Conservation (phyloP, 2,888 invertebrate species). For the Lepetodrilus schrolli region DNA sequence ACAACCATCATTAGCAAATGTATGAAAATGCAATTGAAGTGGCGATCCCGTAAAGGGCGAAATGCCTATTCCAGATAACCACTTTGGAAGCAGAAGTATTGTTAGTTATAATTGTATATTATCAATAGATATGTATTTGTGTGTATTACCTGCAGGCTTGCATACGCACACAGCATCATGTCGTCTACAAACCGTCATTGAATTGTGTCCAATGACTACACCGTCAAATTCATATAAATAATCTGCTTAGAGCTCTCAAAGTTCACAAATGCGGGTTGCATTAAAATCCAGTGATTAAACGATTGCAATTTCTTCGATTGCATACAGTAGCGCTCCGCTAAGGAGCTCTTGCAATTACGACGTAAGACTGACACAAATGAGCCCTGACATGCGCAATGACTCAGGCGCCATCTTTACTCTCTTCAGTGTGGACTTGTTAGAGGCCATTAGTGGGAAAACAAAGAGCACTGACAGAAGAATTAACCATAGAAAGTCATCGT, state of each 20-base stretch:
- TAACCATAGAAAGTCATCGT: neutral
- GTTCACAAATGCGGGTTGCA: slow-evolving; percentile 9
- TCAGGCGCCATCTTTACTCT: slow-evolving; percentile 9
- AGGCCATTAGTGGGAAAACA: neutral
- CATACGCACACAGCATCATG: too few species aligned
- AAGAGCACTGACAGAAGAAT: neutral
- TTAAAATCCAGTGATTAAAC: slow-evolving; percentile 23
- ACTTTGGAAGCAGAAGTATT: too few species aligned
- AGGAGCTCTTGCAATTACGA: slow-evolving; percentile 23
- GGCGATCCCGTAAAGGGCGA: too few species aligned
- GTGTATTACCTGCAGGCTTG: too few species aligned
- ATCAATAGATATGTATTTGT: too few species aligned
- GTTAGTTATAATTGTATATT: too few species aligned
- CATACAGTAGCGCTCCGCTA: neutral
- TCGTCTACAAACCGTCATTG: too few species aligned
- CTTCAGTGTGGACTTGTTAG: neutral
- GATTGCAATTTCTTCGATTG: slow-evolving; percentile 26
- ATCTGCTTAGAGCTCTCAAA: slow-evolving; percentile 12
- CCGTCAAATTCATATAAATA: slow-evolving; percentile 12
- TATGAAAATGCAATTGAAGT: too few species aligned
- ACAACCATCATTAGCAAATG: too few species aligned
- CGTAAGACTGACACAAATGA: slow-evolving; percentile 14
- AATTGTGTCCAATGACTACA: slow-evolving; percentile 1
- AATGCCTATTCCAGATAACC: too few species aligned
- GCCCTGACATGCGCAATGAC: slow-evolving; percentile 8